Percentiles rank a stretch among this genome's conserved stretches.
Evolutionary conservation across 1,140 invertebrate species (phyloP).

Genomic region (Drosophila lini): DNA sequence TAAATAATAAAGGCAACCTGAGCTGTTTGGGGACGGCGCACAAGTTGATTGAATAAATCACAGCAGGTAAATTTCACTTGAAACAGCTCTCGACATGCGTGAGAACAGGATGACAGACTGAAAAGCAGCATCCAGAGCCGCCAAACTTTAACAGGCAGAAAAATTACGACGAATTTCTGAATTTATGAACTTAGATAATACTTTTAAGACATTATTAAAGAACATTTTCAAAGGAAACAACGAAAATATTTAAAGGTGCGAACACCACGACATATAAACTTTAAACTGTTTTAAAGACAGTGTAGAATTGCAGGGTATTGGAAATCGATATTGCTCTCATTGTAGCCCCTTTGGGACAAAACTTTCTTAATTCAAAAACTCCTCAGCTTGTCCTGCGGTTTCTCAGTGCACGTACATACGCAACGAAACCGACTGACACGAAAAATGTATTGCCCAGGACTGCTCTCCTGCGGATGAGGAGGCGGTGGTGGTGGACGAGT

Average conservation of each 20-base stretch:
- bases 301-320: not conserved
- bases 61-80: slow-evolving; percentile 62
- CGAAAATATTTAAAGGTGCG: not conserved
- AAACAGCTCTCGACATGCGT: slow-evolving; percentile 50
- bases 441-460: slow-evolving; percentile 56
- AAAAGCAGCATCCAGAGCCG: not conserved
- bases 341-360: not conserved
- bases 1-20: slow-evolving; percentile 76
- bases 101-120: slow-evolving; percentile 36
- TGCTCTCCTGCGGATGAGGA: not conserved
- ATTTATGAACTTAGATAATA: no score
- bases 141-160: not conserved
- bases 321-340: not conserved
- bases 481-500: not conserved
- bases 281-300: not conserved
- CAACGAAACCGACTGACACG: slow-evolving; percentile 52
- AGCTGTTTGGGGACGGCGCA: slow-evolving; percentile 54
- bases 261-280: not conserved
- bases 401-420: slow-evolving; percentile 18
- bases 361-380: not conserved
- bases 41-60: slow-evolving; percentile 82
- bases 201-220: no score
- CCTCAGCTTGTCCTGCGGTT: not conserved
- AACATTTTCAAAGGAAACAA: no score
- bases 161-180: not conserved